Conservation (phyloP, 1,140 invertebrate species). For the Pseudomyrmex gracilis region DNA sequence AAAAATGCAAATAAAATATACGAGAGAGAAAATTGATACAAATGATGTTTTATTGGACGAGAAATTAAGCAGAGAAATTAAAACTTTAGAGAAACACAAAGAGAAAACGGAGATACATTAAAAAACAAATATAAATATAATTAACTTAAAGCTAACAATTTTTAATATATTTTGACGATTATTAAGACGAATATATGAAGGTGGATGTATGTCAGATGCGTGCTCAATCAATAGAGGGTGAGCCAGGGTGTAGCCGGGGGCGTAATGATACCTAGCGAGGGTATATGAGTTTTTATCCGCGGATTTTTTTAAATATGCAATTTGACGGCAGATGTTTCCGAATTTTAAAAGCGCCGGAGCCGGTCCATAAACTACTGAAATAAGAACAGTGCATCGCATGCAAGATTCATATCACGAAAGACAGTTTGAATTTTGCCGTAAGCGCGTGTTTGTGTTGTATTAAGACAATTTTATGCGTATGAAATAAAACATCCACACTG, state of each 20-base stretch:
- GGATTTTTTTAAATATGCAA: conserved; percentile 7
- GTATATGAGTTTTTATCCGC: conserved; percentile 21
- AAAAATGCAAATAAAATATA: neutral
- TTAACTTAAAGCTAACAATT: neutral
- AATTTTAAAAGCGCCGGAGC: neutral
- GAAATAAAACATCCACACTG: conserved; percentile 63
- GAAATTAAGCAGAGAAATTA: neutral
- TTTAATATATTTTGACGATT: neutral
- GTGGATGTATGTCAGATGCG: neutral
- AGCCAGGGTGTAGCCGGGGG: neutral
- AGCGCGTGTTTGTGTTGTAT: conserved; percentile 36
- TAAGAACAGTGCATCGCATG: neutral
- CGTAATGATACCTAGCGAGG: neutral
- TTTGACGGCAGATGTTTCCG: conserved; percentile 2
- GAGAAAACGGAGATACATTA: too few relatives aligned
- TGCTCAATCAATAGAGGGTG: neutral
- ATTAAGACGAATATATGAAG: neutral
- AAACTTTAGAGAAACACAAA: too few relatives aligned
- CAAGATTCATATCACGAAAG: neutral
- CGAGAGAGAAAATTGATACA: neutral
- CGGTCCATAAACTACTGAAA: neutral
- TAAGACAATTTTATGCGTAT: conserved; percentile 20
- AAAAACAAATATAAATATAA: neutral
- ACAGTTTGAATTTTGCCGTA: neutral
- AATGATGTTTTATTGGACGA: neutral